Percentiles rank a stretch among this genome's conserved stretches.
phyloP scores from a whole-genome alignment of 2,797 vertebrate species.

The Staurois parvus region DNA sequence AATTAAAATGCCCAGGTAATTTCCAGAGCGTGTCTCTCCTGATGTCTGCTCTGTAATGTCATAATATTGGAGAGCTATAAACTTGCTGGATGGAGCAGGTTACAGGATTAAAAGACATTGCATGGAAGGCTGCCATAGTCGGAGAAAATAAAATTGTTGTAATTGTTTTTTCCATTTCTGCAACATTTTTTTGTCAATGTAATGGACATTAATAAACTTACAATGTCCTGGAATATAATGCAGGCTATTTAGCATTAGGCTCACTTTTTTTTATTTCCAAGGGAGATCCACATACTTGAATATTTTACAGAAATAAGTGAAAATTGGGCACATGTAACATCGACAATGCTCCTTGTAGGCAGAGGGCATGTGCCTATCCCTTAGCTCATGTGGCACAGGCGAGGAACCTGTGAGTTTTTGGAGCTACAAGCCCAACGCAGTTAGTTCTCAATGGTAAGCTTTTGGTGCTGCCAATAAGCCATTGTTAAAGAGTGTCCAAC shows the following conservation, averaged over 20 bases:
- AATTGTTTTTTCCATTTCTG: not conserved
- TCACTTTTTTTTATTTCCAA: not conserved
- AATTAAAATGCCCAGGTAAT: slow-evolving; percentile 89
- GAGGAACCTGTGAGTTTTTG: too few species aligned
- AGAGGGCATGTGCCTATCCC: not conserved
- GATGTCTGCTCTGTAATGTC: not conserved
- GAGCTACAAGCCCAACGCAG: too few species aligned
- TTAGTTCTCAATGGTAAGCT: too few species aligned
- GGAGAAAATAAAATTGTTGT: not conserved
- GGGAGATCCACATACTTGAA: not conserved
- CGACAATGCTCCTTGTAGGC: not conserved
- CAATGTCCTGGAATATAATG: not conserved
- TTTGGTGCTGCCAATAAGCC: too few species aligned
- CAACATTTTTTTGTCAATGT: slow-evolving; percentile 10
- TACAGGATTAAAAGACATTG: slow-evolving; percentile 16
- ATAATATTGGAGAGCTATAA: not conserved
- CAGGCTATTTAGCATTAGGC: not conserved
- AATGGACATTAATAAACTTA: not conserved
- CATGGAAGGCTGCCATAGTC: not conserved
- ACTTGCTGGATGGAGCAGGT: slow-evolving; percentile 12
- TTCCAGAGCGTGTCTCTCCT: slow-evolving; percentile 26
- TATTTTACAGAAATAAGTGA: not conserved
- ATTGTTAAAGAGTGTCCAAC: too few species aligned
- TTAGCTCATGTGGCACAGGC: not conserved
- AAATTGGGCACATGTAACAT: not conserved